These are phyloP conservation scores for Botia almorhae DNA, from an alignment of 2,797 vertebrate species.

Conservation along the genomic window DNA sequence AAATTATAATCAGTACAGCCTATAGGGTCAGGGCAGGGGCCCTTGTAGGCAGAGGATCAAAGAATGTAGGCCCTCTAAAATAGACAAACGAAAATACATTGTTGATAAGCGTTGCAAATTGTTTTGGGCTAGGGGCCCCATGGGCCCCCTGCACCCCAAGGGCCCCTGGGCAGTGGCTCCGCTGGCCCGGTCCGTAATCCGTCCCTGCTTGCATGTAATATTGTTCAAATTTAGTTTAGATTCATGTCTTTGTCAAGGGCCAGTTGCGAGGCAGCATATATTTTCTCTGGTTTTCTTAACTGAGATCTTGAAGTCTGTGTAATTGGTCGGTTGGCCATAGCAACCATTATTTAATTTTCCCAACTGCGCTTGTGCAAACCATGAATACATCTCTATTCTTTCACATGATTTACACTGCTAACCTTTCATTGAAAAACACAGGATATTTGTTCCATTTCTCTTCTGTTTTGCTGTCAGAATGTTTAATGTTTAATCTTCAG, in stretches of 20 bases:
- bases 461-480: neutral
- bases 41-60: no score
- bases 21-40: no score
- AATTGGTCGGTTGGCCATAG: slow-evolving; percentile 16
- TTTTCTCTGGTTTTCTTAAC: slow-evolving; percentile 18
- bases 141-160: no score
- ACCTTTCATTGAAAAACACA: neutral
- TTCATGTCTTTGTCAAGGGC: slow-evolving; percentile 11
- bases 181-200: no score
- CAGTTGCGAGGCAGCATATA: slow-evolving; percentile 15
- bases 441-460: neutral
- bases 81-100: no score
- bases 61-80: no score
- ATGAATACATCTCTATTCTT: neutral
- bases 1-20: no score
- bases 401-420: neutral
- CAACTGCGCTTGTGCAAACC: neutral
- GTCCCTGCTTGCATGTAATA: neutral
- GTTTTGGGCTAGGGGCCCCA: no score
- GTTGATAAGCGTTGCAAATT: no score
- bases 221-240: neutral
- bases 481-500: neutral
- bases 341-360: neutral
- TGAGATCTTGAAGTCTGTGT: neutral
- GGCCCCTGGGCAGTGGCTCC: no score